Conservation (phyloP, 2,797 vertebrate genomes). For the Lepilemur septentrionalis region DNA sequence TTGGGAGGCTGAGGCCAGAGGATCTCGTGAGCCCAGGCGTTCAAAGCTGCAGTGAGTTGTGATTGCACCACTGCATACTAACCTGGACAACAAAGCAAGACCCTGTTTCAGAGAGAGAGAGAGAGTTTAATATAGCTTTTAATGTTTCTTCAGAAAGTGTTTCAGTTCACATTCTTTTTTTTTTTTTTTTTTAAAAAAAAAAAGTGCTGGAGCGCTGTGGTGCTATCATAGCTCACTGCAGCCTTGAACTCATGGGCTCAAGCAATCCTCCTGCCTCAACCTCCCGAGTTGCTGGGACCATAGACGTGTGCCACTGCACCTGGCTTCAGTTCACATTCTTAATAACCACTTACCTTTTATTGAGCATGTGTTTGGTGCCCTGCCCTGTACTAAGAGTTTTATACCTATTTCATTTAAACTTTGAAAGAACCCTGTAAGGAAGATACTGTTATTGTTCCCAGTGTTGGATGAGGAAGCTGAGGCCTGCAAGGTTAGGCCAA, state of each 20-base stretch:
- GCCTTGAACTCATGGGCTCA: too few species aligned
- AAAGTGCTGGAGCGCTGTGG: too few species aligned
- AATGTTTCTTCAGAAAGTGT: conserved; percentile 12
- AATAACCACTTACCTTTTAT: neutral
- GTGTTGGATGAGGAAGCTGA: neutral
- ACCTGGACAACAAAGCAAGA: neutral
- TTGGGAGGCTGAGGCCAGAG: too few species aligned
- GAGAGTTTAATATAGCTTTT: neutral
- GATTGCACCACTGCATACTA: neutral
- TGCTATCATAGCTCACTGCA: too few species aligned
- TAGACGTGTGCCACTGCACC: too few species aligned
- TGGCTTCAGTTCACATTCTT: neutral
- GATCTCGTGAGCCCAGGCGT: too few species aligned
- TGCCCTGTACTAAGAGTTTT: neutral
- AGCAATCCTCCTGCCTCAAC: too few species aligned
- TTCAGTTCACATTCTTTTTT: neutral
- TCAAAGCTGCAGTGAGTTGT: neutral
- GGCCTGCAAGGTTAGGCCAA: neutral
- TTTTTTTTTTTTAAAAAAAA: neutral
- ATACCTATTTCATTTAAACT: neutral
- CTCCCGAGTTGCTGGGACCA: too few species aligned
- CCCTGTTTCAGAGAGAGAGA: neutral
- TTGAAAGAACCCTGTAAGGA: neutral
- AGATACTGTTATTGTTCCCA: neutral
- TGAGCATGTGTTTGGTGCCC: neutral